Conservation (phyloP, 2,113 vertebrate species). For the Recurvirostra avosetta region DNA sequence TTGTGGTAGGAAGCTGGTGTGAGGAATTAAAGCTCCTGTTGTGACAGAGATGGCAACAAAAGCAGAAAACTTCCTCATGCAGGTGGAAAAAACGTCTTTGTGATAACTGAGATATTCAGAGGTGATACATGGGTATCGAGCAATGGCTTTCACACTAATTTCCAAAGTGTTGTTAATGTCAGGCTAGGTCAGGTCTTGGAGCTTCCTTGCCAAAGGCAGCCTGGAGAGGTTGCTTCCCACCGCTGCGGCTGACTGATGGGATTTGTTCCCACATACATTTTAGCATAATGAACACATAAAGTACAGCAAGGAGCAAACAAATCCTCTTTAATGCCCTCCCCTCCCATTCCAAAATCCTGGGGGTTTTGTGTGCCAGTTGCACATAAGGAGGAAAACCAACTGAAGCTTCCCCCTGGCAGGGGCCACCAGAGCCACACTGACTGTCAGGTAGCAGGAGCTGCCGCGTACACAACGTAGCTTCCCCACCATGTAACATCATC, state of each 20-base stretch:
- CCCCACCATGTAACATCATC: background rate
- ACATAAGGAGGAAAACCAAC: background rate
- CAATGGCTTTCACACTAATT: background rate
- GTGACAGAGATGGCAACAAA: background rate
- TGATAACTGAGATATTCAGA: background rate
- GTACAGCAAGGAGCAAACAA: background rate
- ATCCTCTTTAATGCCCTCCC: background rate
- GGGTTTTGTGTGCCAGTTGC: background rate
- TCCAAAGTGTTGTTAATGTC: background rate
- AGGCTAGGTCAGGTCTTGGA: background rate
- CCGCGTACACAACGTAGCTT: fast-evolving
- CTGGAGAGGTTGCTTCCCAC: background rate
- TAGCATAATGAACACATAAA: background rate
- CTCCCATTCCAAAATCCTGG: background rate
- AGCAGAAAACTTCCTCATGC: background rate
- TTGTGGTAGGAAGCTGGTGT: background rate
- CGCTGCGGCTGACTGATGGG: background rate
- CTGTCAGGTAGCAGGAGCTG: background rate
- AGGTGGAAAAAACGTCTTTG: background rate
- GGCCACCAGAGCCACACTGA: background rate
- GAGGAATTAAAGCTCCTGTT: background rate
- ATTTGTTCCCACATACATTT: background rate
- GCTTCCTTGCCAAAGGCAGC: background rate
- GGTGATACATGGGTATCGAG: background rate
- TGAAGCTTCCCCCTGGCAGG: background rate